Evolutionary conservation across 2,888 invertebrate species (phyloP), one percentile per base, ranked within the genome.

Genomic region (Tenthredo mesomela): DNA sequence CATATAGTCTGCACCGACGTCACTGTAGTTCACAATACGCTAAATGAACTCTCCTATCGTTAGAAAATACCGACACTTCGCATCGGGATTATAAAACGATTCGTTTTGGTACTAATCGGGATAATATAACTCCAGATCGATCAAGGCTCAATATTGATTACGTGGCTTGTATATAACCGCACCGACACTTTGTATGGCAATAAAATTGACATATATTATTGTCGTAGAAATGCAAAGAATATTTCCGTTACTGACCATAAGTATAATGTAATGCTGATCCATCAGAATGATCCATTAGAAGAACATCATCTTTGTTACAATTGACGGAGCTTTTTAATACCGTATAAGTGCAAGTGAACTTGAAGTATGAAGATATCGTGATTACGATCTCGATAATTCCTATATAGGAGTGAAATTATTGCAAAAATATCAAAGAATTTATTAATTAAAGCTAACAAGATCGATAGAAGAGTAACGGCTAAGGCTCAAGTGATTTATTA

Each of bases 71-170:
- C 33, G 47, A 70, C 29, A 47, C n/a, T 70, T 70, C 50, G 6
- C 21, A 12, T 73, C 43, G 18, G 82, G 82, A 82, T 82, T 70
- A 70, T 67, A 82, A 82, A 82, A 43, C 82, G 67, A 82, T 82
- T 67, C 67, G 6, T 29, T 29, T 29, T 82, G 10, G 33, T 40
- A 67, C 70, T 70, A 21, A 82, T 47, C 67, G 47, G 65, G 67
- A 67, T 82, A 50, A 67, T 82, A 43, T 25, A 25, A 65, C 47
- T 43, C 7, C 29, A 47, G 47, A 82, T 82, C 82, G 67, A 82
- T 82, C 82, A 82, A 70, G 67, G 67, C 50, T 67, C 80, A 21
- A 40, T 65, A 37, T 29, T 7, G 61, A 80, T 65, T 37, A 61
- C 61, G 25, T 61, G 2, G 25, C 5, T 40, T 77, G 29, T 18